These are phyloP conservation scores for Chironomus riparius DNA, from an alignment of 2,888 invertebrate species.

Conservation along the genomic window DNA sequence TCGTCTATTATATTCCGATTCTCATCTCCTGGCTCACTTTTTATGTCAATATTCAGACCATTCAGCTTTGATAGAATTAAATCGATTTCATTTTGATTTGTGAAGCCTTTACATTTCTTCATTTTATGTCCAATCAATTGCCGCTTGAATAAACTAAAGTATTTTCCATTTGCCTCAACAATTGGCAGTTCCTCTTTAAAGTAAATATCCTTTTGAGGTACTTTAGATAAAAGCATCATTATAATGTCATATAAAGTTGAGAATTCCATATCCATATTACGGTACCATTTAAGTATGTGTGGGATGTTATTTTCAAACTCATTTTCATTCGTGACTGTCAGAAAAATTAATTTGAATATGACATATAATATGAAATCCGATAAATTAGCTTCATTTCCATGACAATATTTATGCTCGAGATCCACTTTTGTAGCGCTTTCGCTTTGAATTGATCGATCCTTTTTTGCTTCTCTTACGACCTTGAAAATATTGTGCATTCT, in stretches of 20 bases:
- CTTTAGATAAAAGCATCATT: background rate
- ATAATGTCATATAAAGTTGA: background rate
- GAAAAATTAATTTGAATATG: conserved; percentile 53
- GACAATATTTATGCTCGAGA: conserved; percentile 65
- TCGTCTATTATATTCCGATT: background rate
- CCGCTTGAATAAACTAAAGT: conserved; percentile 60
- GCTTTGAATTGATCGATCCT: conserved; percentile 41
- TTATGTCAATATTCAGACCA: background rate
- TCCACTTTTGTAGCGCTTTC: conserved; percentile 41
- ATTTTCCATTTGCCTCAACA: conserved; percentile 16
- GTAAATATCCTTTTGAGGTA: background rate
- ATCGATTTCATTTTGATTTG: conserved; percentile 67
- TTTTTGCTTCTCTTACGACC: conserved; percentile 50
- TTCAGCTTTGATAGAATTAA: conserved; percentile 40
- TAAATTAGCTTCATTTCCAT: conserved; percentile 72
- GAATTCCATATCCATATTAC: conserved; percentile 33
- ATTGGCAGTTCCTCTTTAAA: background rate
- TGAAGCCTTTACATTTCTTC: conserved; percentile 49
- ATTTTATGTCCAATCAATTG: conserved; percentile 66
- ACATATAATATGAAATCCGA: conserved; percentile 75
- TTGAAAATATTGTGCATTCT: conserved; percentile 79
- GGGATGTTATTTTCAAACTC: conserved; percentile 45
- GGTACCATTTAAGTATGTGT: conserved; percentile 55
- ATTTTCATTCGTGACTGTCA: conserved; percentile 27
- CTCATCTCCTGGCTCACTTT: conserved; percentile 34